Base-by-base conservation (phyloP, 1,140 invertebrate genomes). In the Eufriesea mexicana region DNA sequence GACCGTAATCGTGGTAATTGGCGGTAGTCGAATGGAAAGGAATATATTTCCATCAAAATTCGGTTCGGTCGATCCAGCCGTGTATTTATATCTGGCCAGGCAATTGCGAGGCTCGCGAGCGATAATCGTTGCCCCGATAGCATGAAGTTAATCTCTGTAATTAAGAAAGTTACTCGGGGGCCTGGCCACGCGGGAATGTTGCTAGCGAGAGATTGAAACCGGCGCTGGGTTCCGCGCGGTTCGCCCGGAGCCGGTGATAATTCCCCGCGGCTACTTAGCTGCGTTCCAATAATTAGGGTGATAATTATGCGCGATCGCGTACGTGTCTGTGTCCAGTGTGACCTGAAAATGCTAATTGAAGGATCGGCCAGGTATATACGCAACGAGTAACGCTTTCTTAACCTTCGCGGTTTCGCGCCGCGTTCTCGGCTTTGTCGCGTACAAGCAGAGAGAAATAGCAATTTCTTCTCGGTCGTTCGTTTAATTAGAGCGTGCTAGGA, bases 111-210 rank as follows among this genome's bases (percentile, higher is more conserved):
- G 81, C 79, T 90, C 86, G 86, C 84, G 87, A 88, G 86, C 91
- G 90, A 92, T 94, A 93, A 93, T 93, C 91, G 87, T 92, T 85
- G 89, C 85, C 88, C 91, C 84, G 88, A 87, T 92, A 92, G 91
- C 91, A 94, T 93, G 93, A 92, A 93, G 86, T 92, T 93, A 93
- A 94, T 94, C 91, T 93, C 89, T 87, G 93, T 93, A 93, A 93
- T 94, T 93, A 94, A 94, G 92, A 91, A 93, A 93, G 91, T 93
- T 93, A 92, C 91, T 93, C 91, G 91, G 84, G 87, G 88, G 90
- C 88, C 88, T 89, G 89, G 90, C 91, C 91, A 90, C 90, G 90
- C 90, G 92, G 90, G 92, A 93, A 92, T 92, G 81, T 66, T 66
- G 62, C 59, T 79, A 75, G 88, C 84, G 73, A 84, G 74, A 51